Base-by-base conservation (phyloP, 2,888 invertebrate species). In the Philereme vetulata region DNA sequence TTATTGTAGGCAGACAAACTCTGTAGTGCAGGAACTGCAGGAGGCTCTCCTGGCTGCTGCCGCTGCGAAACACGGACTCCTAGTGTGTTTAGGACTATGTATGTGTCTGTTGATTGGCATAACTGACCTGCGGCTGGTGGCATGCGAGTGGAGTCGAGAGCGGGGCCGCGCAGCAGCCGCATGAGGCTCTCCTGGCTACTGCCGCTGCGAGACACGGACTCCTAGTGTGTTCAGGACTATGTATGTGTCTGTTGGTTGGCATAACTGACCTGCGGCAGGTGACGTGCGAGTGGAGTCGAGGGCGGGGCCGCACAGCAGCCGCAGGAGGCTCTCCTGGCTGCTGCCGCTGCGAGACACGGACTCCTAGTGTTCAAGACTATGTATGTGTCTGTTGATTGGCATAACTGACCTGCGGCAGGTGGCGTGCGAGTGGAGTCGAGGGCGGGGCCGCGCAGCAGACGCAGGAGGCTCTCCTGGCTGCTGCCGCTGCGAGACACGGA, bases 221-320 rank as follows among this genome's bases (percentile, higher is more conserved):
- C 21, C 5, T 35, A 35, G 35, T 35, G 35, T 35, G 7, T 21
- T 2, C 21, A 21, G 21, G 21, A 21, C 21, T 21, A 21, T 21
- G 21, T 21, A 21, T 21, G 21, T 21, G 21, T 21, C 21, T 35
- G 35, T 6, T 35, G 35, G 7, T 7, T 21, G 35, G 35, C 1
- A 35, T 3, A 7, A 35, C 35, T 35, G 35, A 45, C 54, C 54
- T 8, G 53, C 36, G 77, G 75, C n/a, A 76, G 60, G 74, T 70
- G 0, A 74, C 56, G 48, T 69, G 51, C 76, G 66, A 56, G 72
- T 69, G 51, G 74, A 63, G 62, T 76, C 80, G 55, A 78, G 76
- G 32, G 77, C 77, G 3, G 80, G 74, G 51, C 80, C 77, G 45
- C 81, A 81, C 64, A 86, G 68, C 62, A 85, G 72, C 1, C 83